Evolutionary conservation across 1,140 invertebrate genomes (phyloP), one percentile per base, ranked within the genome.

Genomic region (Araneus ventricosus): DNA sequence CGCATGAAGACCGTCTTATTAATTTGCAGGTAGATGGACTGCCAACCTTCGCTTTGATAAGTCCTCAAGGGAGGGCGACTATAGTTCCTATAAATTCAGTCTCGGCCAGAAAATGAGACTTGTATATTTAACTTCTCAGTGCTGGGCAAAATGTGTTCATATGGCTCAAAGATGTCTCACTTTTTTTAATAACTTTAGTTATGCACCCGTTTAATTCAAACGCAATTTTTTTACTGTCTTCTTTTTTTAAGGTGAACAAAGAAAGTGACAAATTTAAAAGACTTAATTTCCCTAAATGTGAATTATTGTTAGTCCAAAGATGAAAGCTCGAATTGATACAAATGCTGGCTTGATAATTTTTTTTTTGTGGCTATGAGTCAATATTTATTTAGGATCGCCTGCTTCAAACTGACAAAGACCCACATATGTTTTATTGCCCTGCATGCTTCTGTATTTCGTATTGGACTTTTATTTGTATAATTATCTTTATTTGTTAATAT

Each of bases 11-110:
- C 14, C 57, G n/a, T 24, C 22, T 37, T n/a, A 88, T 79, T 37
- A n/a, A 70, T 88, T 88, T 37, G 88, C 52, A 27, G 70, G 24
- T 57, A 57, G 27, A 34, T 79, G 63, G 24, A 70, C 87, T 67
- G 37, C 34, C 57, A n/a, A 63, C 39, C n/a, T n/a, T 39, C 4
- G 4, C 67, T 41, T n/a, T 8, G 30, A 70, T 27, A 45, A n/a
- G 24, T 39, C 27, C n/a, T 57, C 67, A 41, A 22, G 7, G 39
- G 20, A 79, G 22, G 88, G 88, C 27, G 34, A 90, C 20, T 34
- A 90, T 37, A 90, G 88, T 90, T 90, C 88, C 88, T 90, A 90
- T 52, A 52, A 52, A 90, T 20, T 84, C 24, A 52, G 80, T 27
- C 45, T 57, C 45, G n/a, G 41, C 30, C 17, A 37, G 67, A 75